A percentile compares a stretch with the other conserved stretches of the same genome.
Evolutionary conservation across 2,113 vertebrate species (phyloP).

Genomic region (Microcebus tavaratra): DNA sequence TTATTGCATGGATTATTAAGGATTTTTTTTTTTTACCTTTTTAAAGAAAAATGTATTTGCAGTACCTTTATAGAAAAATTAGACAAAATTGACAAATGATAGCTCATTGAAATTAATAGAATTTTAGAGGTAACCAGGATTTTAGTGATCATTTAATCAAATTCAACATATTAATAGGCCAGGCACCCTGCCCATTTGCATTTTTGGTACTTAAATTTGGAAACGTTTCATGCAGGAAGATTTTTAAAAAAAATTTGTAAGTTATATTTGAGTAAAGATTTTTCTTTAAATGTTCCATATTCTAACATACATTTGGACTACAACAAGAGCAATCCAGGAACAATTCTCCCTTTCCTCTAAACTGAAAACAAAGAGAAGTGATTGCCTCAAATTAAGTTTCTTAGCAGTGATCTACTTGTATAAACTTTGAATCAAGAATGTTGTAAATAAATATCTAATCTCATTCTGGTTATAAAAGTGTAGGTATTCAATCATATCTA

Average conservation of each 20-base stretch:
- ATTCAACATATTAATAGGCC: background rate
- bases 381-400: constrained; percentile 17
- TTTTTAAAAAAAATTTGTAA: background rate
- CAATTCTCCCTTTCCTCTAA: constrained; percentile 23
- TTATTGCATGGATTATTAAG: background rate
- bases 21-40: background rate
- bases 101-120: background rate
- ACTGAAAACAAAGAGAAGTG: constrained; percentile 5
- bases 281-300: background rate
- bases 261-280: background rate
- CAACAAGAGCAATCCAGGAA: background rate
- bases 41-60: background rate
- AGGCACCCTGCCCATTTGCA: background rate
- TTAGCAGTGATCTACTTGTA: background rate
- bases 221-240: background rate
- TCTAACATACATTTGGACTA: background rate
- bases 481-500: background rate
- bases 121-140: background rate
- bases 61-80: background rate
- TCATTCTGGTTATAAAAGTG: background rate
- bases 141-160: background rate
- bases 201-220: constrained; percentile 13
- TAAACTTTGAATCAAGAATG: constrained; percentile 45
- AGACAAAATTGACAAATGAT: background rate
- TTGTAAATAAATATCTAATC: constrained; percentile 36